phyloP scores from a whole-genome alignment of 64 coral and sea anemone species.

The Acropora yongei region DNA sequence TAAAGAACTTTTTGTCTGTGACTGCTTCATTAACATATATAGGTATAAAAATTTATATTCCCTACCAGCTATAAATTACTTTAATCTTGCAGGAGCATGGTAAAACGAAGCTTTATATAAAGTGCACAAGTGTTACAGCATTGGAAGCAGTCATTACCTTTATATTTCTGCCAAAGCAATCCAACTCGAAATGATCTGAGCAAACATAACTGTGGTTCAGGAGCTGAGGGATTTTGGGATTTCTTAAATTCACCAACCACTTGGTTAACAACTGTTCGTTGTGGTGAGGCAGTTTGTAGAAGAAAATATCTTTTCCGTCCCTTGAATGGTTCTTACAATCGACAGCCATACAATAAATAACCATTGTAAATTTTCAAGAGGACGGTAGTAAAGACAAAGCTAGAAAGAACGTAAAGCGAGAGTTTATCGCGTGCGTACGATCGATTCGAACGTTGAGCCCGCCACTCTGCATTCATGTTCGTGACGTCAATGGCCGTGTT shows the following conservation, averaged over 20 bases:
- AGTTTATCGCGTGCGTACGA: background rate
- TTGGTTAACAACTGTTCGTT: constrained; percentile 15
- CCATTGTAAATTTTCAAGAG: background rate
- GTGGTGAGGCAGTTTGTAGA: constrained; percentile 12
- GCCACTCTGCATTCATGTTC: background rate
- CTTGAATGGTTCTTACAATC: constrained; percentile 40
- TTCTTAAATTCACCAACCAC: constrained; percentile 38
- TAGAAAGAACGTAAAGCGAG: no score
- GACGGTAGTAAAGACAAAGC: no score
- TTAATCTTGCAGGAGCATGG: no score
- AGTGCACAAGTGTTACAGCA: no score
- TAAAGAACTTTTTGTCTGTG: no score
- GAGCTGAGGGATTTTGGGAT: background rate
- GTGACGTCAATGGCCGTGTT: background rate
- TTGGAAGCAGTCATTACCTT: background rate
- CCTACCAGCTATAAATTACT: no score
- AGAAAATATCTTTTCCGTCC: constrained; percentile 25
- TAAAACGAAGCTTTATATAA: no score
- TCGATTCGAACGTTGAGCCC: background rate
- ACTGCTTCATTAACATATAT: no score
- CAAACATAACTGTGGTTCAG: background rate
- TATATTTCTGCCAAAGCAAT: background rate
- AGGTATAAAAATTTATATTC: no score
- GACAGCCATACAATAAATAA: constrained; percentile 42
- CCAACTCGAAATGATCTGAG: constrained; percentile 26